Base-by-base conservation (phyloP, 1,140 invertebrate genomes). In the Gryllus bimaculatus region DNA sequence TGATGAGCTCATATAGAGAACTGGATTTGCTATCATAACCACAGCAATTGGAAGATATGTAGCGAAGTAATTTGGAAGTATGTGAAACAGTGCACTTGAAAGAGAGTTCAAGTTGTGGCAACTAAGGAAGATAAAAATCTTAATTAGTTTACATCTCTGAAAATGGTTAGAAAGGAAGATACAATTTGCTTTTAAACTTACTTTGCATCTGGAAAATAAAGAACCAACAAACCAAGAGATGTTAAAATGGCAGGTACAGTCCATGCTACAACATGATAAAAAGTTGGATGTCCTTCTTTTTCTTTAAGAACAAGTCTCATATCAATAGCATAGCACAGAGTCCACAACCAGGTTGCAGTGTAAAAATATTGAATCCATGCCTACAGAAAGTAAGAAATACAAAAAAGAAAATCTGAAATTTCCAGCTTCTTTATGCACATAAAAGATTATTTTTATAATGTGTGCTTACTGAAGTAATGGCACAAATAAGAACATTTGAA, bases 351-450 rank as follows among this genome's bases (percentile, higher is more conserved):
- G 0, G 93, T 94, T 12, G 92, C 91, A 82, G 92, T 93, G 82
- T 95, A 95, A 84, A 95, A 95, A 83, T 94, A 95, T 83, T 95
- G 93, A 47, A 91, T 94, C 90, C 93, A 93, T 10, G 92, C 92
- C 93, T 95, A 82, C 79, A 89, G 87, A 82, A 80, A 79, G 7
- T 6, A 77, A 47, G 10, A 49, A 49, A 77, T 21, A n/a, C 39
- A 76, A 5, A 76, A n/a, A 75, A 10, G 7, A 21, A n/a, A 21
- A 21, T 75, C 8, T 39, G 4, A 20, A 75, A n/a, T 18, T 75
- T 39, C 20, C 6, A 73, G 1, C 6, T 39, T 39, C 73, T 18
- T 73, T 73, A 20, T 73, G 15, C 73, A 49, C 47, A 49, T 15
- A 8, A 15, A 78, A 54, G 66, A 54, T 54, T 49, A 54, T 47